These are phyloP conservation scores for Planiliza haematocheilus DNA, from an alignment of 2,113 vertebrate genomes.

Conservation along the genomic window DNA sequence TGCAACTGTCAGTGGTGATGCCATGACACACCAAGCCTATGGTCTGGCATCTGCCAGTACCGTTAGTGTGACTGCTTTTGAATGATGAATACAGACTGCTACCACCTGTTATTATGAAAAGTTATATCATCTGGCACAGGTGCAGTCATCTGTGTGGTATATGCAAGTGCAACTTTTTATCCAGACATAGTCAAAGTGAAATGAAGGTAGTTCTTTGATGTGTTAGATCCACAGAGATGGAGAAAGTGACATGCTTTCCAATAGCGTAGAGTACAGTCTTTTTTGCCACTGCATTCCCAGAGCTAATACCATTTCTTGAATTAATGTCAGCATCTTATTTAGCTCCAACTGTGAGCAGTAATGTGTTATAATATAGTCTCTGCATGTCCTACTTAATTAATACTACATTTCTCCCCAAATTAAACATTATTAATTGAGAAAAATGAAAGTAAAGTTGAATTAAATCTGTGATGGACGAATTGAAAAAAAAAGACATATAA, in stretches of 20 bases:
- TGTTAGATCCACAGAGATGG: slow-evolving; percentile 7
- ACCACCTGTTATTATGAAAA: too few relatives aligned
- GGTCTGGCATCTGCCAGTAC: too few relatives aligned
- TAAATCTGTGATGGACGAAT: background rate
- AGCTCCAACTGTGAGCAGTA: slow-evolving; percentile 18
- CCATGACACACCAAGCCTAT: too few relatives aligned
- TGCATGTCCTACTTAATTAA: background rate
- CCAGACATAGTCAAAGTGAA: too few relatives aligned
- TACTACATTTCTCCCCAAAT: background rate
- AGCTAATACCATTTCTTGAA: slow-evolving; percentile 4
- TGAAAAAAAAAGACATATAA: background rate
- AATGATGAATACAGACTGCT: too few relatives aligned
- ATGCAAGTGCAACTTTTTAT: too few relatives aligned
- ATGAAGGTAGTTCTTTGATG: background rate
- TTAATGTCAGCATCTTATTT: slow-evolving; percentile 31
- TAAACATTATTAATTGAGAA: background rate
- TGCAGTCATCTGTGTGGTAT: too few relatives aligned
- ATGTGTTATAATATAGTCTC: slow-evolving; percentile 4
- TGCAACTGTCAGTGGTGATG: too few relatives aligned
- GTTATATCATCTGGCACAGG: too few relatives aligned
- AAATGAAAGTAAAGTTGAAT: background rate
- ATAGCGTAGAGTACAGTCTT: background rate
- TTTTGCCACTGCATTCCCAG: background rate
- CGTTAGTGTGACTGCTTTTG: too few relatives aligned
- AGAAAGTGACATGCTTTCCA: slow-evolving; percentile 4